A percentile compares a stretch with the other conserved stretches of the same genome.
These are phyloP conservation scores for Trichogramma dendrolimi DNA, from an alignment of 2,888 invertebrate genomes.

Conservation along the genomic window DNA sequence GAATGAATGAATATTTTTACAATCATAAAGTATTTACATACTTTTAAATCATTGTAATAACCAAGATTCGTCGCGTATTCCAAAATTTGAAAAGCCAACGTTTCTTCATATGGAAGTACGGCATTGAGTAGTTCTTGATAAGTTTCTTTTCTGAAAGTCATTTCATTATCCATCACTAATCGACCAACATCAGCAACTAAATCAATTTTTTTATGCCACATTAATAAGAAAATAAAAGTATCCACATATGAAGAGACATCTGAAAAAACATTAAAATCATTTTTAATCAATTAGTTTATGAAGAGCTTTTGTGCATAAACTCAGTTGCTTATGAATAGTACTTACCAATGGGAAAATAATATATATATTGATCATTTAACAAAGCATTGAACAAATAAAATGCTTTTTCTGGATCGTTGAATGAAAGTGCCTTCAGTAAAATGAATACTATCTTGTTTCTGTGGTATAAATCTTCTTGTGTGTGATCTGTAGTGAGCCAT, in stretches of 20 bases:
- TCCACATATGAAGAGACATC: slow-evolving; percentile 37
- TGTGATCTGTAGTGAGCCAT: slow-evolving; percentile 34
- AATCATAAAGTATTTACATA: slow-evolving; percentile 15
- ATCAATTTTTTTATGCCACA: slow-evolving; percentile 26
- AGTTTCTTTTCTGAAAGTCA: slow-evolving; percentile 28
- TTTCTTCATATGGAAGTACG: slow-evolving; percentile 33
- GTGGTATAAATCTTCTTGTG: slow-evolving; percentile 29
- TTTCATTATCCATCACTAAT: slow-evolving; percentile 32
- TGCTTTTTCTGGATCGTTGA: slow-evolving; percentile 32
- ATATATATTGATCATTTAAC: slow-evolving; percentile 35
- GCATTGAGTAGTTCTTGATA: slow-evolving; percentile 34
- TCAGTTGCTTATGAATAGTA: not conserved
- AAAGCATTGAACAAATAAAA: slow-evolving; percentile 36
- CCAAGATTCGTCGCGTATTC: slow-evolving; percentile 36
- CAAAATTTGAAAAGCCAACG: slow-evolving; percentile 36
- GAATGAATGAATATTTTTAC: not conserved
- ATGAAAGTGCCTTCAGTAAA: slow-evolving; percentile 36
- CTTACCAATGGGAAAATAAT: slow-evolving; percentile 41
- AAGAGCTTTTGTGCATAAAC: not conserved
- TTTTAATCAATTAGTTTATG: not conserved
- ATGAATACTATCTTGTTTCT: slow-evolving; percentile 35
- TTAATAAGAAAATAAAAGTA: slow-evolving; percentile 28
- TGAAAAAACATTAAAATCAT: slow-evolving; percentile 9
- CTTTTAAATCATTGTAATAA: slow-evolving; percentile 35
- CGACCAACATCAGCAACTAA: slow-evolving; percentile 29